Evolutionary conservation across 2,888 invertebrate genomes (phyloP).

Genomic region (Catocala nupta): DNA sequence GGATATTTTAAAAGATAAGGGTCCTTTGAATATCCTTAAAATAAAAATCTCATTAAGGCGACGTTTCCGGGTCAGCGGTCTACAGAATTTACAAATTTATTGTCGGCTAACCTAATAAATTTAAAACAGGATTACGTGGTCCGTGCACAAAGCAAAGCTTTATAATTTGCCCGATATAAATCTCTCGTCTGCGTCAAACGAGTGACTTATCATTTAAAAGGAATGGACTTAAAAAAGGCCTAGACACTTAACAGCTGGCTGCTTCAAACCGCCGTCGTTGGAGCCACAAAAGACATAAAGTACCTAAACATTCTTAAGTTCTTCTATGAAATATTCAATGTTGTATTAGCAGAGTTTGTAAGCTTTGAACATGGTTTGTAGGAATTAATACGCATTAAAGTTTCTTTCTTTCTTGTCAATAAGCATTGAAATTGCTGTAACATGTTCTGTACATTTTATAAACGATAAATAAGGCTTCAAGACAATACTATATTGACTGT

Average conservation of each 20-base stretch:
- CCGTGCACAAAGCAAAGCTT: slow-evolving; percentile 80
- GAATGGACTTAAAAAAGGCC: slow-evolving; percentile 48
- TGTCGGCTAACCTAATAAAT: slow-evolving; percentile 84
- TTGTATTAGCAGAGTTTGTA: no score
- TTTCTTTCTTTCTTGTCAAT: no score
- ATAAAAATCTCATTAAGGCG: slow-evolving; percentile 75
- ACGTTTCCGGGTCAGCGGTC: slow-evolving; percentile 80
- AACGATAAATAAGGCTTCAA: neutral
- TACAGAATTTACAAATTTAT: slow-evolving; percentile 84
- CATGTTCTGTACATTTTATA: neutral
- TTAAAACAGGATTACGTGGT: slow-evolving; percentile 83
- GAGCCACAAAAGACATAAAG: slow-evolving; percentile 5
- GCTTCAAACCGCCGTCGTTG: slow-evolving; percentile 12
- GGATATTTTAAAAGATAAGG: slow-evolving; percentile 56
- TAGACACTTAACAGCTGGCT: slow-evolving; percentile 27
- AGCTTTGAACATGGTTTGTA: no score
- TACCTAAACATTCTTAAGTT: slow-evolving; percentile 1
- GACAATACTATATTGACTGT: neutral
- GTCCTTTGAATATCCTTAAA: slow-evolving; percentile 67
- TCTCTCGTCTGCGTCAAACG: slow-evolving; percentile 72
- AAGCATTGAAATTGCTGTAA: no score
- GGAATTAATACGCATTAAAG: no score
- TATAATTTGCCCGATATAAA: slow-evolving; percentile 84
- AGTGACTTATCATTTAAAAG: slow-evolving; percentile 63
- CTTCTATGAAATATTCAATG: no score